Evolutionary conservation across 2,797 vertebrate species (phyloP), one percentile per base, ranked within the genome.

Genomic region (Knipowitschia caucasica): DNA sequence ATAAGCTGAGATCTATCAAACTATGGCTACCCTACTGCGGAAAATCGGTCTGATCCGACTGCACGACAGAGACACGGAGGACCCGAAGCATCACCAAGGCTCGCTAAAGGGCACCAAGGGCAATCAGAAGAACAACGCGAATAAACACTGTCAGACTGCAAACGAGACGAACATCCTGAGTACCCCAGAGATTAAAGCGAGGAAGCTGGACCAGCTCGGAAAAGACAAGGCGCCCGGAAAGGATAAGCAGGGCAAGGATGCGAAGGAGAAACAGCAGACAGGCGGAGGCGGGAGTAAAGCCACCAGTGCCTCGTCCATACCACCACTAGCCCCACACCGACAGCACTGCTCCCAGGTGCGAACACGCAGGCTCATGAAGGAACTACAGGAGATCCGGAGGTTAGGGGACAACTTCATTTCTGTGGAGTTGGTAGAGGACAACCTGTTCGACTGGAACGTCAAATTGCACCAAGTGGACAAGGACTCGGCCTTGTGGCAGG

Each of bases 381-480:
- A 99, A 89, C 93, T 99, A 66, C 95, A 98, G 89, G 96, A 99
- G 91, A 98, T 99, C 88, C 86, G 93, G 76, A 91, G 95, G 82
- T 90, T 99, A 58, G 94, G 94, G 69, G 96, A 99, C 89, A 92
- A 94, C 92, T 98, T 99, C 90, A 98, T 99, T 83, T 94, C 94
- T 2, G 96, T 99, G 84, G 96, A 99, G 91, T 93, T 99, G 89
- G 94, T 97, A 82, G 95, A 98, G 86, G 96, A 99, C 87, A 98
- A 95, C 89, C 94, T 99, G 67, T 99, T 91, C 75, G 97, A 99
- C 90, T 99, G 97, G 97, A 99, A 99, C 80, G 94, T 99, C 83
- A 99, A 99, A 91, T 92, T 99, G 88, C 95, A 98, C 91, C 97
- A 99, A 85, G 96, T 99, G 89, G 97, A 99, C 92, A 96, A 98